Percentiles rank a stretch among this genome's conserved stretches.
phyloP scores from a whole-genome alignment of 1,140 invertebrate species.

The Gryllus bimaculatus region DNA sequence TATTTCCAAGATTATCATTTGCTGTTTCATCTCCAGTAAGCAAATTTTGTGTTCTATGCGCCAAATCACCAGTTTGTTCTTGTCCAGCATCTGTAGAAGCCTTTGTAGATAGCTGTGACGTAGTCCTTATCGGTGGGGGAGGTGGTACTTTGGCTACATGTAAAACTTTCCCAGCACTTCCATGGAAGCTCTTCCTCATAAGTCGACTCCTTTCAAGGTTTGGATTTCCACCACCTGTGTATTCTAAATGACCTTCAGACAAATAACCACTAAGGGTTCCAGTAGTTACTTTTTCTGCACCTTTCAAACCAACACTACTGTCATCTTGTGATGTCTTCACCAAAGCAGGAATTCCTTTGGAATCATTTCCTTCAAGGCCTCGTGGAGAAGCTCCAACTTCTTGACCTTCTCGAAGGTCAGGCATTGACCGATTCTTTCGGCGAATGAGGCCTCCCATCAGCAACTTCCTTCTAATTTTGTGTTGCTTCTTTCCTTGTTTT shows the following conservation, averaged over 20 bases:
- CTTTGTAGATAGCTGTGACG: conserved; percentile 55
- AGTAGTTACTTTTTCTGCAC: conserved; percentile 6
- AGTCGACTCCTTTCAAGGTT: conserved; percentile 76
- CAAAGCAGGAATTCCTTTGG: neutral
- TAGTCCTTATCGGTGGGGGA: conserved; percentile 73
- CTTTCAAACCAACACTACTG: conserved; percentile 19
- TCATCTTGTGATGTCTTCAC: conserved; percentile 20
- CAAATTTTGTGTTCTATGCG: conserved; percentile 40
- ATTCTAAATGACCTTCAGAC: conserved; percentile 78
- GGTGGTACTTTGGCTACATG: conserved; percentile 76
- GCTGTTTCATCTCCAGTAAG: conserved; percentile 31
- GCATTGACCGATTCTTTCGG: conserved; percentile 83
- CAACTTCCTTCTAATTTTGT: conserved; percentile 78
- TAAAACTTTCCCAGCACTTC: conserved; percentile 66
- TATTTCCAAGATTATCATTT: neutral
- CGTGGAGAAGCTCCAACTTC: conserved; percentile 29
- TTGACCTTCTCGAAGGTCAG: conserved; percentile 71
- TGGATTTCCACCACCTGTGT: conserved; percentile 54
- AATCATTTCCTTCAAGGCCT: neutral
- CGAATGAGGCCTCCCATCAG: conserved; percentile 81
- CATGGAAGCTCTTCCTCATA: conserved; percentile 83
- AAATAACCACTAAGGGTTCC: conserved; percentile 57
- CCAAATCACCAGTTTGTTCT: conserved; percentile 24
- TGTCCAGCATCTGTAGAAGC: neutral
- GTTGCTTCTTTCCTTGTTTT: conserved; percentile 77